Evolutionary conservation across 2,797 vertebrate species (phyloP).

Genomic region (Falco peregrinus): DNA sequence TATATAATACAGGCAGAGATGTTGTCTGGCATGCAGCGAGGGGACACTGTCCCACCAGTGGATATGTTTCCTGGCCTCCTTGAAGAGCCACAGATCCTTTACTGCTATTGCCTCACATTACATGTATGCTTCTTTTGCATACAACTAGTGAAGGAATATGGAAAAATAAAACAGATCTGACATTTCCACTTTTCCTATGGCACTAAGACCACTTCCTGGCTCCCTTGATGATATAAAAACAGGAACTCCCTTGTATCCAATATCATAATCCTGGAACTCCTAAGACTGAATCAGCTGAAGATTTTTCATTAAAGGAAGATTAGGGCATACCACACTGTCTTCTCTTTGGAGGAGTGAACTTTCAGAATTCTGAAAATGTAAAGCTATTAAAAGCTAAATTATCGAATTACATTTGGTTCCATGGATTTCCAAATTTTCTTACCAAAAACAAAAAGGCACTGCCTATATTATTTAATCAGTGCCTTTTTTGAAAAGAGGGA

Average conservation of each 20-base stretch:
- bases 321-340: not conserved
- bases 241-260: not conserved
- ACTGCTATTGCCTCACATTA: not conserved
- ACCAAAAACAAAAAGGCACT: not conserved
- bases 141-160: not conserved
- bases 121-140: not conserved
- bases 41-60: not conserved
- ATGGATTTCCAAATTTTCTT: not conserved
- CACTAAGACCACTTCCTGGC: not conserved
- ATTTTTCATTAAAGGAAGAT: not conserved
- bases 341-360: not conserved
- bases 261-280: not conserved
- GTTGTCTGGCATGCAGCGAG: fast-evolving
- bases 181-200: not conserved
- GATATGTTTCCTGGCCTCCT: not conserved
- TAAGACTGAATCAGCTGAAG: not conserved
- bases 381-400: not conserved
- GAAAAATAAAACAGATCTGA: not conserved
- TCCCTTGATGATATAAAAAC: not conserved
- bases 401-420: not conserved
- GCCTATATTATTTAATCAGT: not conserved
- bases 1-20: not conserved
- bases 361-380: not conserved
- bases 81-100: not conserved
- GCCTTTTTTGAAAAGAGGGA: not conserved